Base-by-base conservation (phyloP, 1,140 invertebrate genomes). In the Ceratitis capitata region DNA sequence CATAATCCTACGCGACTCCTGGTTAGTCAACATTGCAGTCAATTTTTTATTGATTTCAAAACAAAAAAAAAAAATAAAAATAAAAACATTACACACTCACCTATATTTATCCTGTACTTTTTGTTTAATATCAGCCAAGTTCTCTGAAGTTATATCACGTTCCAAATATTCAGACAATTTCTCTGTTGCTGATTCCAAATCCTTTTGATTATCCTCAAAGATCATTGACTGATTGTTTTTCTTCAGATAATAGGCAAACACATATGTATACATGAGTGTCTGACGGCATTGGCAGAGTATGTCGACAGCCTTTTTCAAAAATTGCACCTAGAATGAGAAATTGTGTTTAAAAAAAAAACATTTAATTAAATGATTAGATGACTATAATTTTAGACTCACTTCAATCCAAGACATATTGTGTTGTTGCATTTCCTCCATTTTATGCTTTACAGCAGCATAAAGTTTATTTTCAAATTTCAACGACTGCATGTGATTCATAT, bases 371-470 rank as follows among this genome's bases (percentile, higher is more conserved):
- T 23, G n/a, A 23, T 23, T 47, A 35, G 26, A 12, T 12, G 45
- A 86, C 1, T 16, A 26, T 16, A 16, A 61, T 35, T 45, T 47
- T 47, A 23, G 29, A 32, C 78, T 83, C 32, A 98, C 97, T 95
- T 99, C 99, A 89, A 99, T 99, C 98, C 98, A 99, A 74, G 98
- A 99, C 98, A 99, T 99, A 91, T 99, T 99, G 92, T 99, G 98
- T 89, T 99, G 98, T 91, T 99, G 98, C 98, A 99, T 99, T 93
- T 99, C 98, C 92, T 99, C 98, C 98, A 99, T 99, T 93, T 99
- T 99, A 89, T 97, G 96, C 92, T 98, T 98, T 14, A 99, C 97
- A 82, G 96, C 96, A 6, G 97, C 96, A 92, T 98, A 98, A 26
- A 98, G 93, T 94, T 99, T 99, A 92, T 97, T 96, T 92, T 99